Base-by-base conservation (phyloP, 2,888 invertebrate genomes). In the Ellobium chinense region DNA sequence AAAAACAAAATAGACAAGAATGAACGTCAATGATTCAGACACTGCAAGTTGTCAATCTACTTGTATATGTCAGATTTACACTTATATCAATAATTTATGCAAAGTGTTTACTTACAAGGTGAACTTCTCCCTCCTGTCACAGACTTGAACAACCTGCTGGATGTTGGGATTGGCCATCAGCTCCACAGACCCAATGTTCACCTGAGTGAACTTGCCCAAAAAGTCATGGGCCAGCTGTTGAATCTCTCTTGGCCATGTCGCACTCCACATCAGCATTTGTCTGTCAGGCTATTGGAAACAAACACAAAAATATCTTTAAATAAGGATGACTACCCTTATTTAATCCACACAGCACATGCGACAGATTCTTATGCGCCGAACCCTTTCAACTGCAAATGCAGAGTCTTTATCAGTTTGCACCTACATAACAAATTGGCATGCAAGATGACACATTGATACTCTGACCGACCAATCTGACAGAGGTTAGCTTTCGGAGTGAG, bases 161-260 rank as follows among this genome's bases (percentile, higher is more conserved):
- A 99, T 99, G 92, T 99, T 99, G 93, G 99, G 99, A 93, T 98
- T 98, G 54, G 98, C 98, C 85, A 97, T 96, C 72, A 99, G 94
- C 83, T 97, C 96, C 18, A 98, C 94, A 0, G 99, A 98, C n/a
- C 99, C 99, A 85, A 99, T 97, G 93, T 99, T 99, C 87, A 99
- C 96, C 94, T 99, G 99, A 87, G 98, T 96, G 92, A 98, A 98
- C 91, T 99, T 97, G 78, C 95, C 95, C n/a, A 99, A 95, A 93
- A 99, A 99, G 92, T 99, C 99, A 90, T 98, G 97, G 0, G 99
- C 99, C 80, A 99, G 94, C 87, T 96, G 96, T 87, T 97, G 95
- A 1, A 99, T 99, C 94, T 99, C 99, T 91, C 98, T 98, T 0
- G 99, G 99, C 99, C 99, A 99, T 0, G 99, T 99, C 0, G 99